Percentiles rank a stretch among this genome's conserved stretches.
These are phyloP conservation scores for Theristicus caerulescens DNA, from an alignment of 2,113 vertebrate species.

Conservation along the genomic window DNA sequence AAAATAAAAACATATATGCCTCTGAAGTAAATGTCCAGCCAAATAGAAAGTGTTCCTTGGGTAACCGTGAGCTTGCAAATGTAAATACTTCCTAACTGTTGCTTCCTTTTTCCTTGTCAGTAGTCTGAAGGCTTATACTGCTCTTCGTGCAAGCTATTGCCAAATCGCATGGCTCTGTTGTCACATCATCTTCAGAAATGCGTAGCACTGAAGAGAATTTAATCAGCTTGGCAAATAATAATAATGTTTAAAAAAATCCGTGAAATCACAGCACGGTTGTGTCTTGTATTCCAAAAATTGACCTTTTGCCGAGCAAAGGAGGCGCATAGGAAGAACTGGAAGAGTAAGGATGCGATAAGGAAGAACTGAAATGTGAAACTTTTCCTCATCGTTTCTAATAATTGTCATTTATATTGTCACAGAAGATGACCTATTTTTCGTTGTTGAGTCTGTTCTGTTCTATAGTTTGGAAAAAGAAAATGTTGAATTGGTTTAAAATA, in stretches of 20 bases:
- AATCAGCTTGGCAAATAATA: neutral
- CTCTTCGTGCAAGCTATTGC: neutral
- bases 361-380: neutral
- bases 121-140: neutral
- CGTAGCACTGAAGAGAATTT: neutral
- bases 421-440: neutral
- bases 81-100: neutral
- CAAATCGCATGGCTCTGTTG: neutral
- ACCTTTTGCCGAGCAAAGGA: neutral
- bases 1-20: neutral
- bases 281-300: neutral
- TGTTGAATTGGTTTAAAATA: neutral
- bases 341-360: neutral
- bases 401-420: neutral
- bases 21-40: neutral
- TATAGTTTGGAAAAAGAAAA: neutral
- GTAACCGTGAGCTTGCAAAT: neutral
- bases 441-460: neutral
- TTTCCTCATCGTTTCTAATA: neutral
- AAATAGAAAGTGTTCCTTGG: neutral
- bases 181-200: neutral
- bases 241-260: rapidly evolving
- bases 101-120: neutral
- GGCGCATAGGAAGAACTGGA: rapidly evolving
- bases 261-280: neutral